A percentile compares a stretch with the other conserved stretches of the same genome.
Conservation (phyloP, 2,797 vertebrate species). For the Premnoplex brunnescens region DNA sequence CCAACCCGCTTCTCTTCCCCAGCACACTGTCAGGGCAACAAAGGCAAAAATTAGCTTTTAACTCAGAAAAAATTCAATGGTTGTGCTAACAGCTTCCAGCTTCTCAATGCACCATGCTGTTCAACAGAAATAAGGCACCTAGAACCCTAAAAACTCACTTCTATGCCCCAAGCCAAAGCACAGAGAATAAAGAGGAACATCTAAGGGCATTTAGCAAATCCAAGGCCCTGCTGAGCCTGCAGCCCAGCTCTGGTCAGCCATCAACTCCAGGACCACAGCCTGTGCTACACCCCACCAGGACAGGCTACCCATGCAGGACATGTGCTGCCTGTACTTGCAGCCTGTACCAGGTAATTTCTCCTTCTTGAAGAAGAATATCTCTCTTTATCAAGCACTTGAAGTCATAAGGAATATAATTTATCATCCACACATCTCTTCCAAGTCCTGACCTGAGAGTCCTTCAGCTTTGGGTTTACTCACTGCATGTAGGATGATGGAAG, state of each 20-base stretch:
- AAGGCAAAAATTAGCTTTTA: neutral
- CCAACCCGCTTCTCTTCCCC: constrained; percentile 89
- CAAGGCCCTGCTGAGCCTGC: rapidly evolving
- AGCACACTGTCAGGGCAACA: constrained; percentile 69
- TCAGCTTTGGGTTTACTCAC: neutral
- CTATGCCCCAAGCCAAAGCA: neutral
- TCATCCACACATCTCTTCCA: neutral
- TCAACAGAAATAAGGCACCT: rapidly evolving
- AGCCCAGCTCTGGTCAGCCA: neutral
- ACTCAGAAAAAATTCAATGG: neutral
- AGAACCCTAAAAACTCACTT: neutral
- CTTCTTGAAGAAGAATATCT: neutral
- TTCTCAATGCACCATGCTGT: rapidly evolving
- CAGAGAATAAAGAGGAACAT: rapidly evolving
- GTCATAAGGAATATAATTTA: neutral
- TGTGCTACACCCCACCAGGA: rapidly evolving
- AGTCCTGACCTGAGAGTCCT: neutral
- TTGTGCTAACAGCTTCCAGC: neutral
- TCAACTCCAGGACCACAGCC: neutral
- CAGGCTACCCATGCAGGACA: neutral
- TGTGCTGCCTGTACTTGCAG: neutral
- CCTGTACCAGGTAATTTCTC: neutral
- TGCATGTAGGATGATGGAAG: neutral
- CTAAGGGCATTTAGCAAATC: rapidly evolving
- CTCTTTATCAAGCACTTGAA: neutral